Percentiles rank a stretch among this genome's conserved stretches.
phyloP scores from a whole-genome alignment of 53 echinoderm and acorn worm species.

The Hippasteria phrygiana region DNA sequence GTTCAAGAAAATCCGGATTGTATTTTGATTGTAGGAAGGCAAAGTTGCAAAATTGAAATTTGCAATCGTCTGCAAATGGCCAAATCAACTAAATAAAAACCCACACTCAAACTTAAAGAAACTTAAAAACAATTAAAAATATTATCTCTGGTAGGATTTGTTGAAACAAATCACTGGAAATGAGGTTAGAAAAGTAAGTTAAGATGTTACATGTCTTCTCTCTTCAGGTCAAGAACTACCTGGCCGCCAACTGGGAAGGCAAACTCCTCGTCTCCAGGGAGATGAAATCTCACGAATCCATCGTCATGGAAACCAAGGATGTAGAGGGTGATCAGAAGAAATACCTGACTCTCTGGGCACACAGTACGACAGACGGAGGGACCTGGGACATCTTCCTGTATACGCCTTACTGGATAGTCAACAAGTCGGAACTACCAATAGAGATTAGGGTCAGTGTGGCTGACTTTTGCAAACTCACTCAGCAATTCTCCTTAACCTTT shows the following conservation, averaged over 20 bases:
- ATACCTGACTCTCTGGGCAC: conserved; percentile 89
- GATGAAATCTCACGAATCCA: conserved; percentile 92
- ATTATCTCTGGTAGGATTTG: too few species aligned
- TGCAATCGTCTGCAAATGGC: too few species aligned
- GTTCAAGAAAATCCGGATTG: too few species aligned
- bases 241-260: conserved; percentile 97
- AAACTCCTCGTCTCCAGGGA: conserved; percentile 90
- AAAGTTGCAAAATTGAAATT: too few species aligned
- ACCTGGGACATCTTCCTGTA: conserved; percentile 97
- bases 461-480: not conserved
- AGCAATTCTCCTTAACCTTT: not conserved
- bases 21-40: too few species aligned
- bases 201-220: not conserved
- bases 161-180: not conserved
- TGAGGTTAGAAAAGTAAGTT: not conserved
- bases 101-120: too few species aligned
- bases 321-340: conserved; percentile 83
- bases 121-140: too few species aligned
- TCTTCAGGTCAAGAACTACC: conserved; percentile 88
- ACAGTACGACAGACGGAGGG: conserved; percentile 85
- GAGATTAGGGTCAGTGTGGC: conserved; percentile 84
- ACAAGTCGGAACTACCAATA: conserved; percentile 95
- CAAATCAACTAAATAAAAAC: too few species aligned
- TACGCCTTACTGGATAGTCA: conserved; percentile 97
- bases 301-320: conserved; percentile 93